Percentiles rank a stretch among this genome's conserved stretches.
These are phyloP conservation scores for Lepidonotus clava DNA, from an alignment of 2,888 invertebrate species.

Conservation along the genomic window DNA sequence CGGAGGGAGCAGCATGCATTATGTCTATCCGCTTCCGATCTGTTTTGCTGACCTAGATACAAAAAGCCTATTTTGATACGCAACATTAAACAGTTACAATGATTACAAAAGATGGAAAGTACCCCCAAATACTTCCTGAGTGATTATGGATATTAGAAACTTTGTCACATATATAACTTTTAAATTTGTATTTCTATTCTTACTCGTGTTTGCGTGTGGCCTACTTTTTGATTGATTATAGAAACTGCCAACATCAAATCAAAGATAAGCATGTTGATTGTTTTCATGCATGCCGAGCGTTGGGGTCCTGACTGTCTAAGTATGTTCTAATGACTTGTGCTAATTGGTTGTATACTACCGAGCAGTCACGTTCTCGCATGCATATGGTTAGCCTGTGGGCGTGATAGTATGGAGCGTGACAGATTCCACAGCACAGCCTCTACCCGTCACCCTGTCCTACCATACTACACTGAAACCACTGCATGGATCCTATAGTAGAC, in stretches of 20 bases:
- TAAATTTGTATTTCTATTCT: too few relatives aligned
- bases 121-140: too few relatives aligned
- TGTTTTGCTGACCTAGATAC: not conserved
- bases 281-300: too few relatives aligned
- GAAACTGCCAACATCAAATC: too few relatives aligned
- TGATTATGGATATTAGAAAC: too few relatives aligned
- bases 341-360: conserved; percentile 29
- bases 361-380: not conserved
- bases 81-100: not conserved
- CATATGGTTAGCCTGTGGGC: not conserved
- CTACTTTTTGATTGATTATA: too few relatives aligned
- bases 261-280: conserved; percentile 1
- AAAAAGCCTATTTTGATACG: not conserved
- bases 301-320: conserved; percentile 9
- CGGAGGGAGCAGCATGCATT: not conserved
- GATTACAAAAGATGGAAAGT: not conserved
- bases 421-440: not conserved
- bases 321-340: conserved; percentile 1
- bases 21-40: not conserved
- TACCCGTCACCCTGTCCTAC: not conserved
- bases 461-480: not conserved
- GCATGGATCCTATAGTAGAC: too few relatives aligned
- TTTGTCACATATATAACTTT: too few relatives aligned
- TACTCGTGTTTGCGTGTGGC: not conserved
- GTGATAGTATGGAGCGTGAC: not conserved